Evolutionary conservation across 2,113 vertebrate species (phyloP).

Genomic region (Salvator merianae): DNA sequence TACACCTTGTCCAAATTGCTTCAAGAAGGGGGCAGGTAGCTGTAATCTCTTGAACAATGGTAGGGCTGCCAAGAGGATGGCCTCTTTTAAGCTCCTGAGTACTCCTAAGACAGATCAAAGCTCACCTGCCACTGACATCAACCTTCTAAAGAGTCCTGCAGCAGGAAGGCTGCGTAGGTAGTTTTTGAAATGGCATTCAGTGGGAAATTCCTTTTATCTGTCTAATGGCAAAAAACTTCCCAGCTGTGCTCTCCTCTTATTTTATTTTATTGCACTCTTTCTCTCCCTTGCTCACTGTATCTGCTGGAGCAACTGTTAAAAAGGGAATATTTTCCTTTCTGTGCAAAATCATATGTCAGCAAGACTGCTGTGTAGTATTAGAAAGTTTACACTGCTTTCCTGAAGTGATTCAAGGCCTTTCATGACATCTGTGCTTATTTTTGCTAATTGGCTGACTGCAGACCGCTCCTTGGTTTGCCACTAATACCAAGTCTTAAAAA

Average conservation of each 20-base stretch:
- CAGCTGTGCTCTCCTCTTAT: neutral
- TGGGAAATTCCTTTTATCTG: conserved; percentile 21
- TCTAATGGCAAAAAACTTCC: conserved; percentile 13
- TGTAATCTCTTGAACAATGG: neutral
- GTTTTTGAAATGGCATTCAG: conserved; percentile 1
- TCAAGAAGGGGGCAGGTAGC: neutral
- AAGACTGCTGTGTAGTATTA: neutral
- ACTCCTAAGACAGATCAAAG: conserved; percentile 1
- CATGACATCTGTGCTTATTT: conserved; percentile 12
- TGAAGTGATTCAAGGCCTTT: conserved; percentile 4
- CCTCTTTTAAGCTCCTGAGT: neutral
- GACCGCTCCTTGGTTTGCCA: neutral
- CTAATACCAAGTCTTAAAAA: neutral
- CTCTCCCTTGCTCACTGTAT: neutral
- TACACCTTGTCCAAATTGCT: neutral
- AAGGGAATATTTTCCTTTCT: conserved; percentile 1
- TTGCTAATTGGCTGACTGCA: neutral
- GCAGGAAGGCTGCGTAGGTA: neutral
- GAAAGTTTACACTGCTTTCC: neutral
- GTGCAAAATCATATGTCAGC: neutral
- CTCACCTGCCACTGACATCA: neutral
- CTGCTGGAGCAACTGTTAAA: neutral
- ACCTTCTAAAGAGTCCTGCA: neutral
- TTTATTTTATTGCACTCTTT: neutral
- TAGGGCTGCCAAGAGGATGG: neutral